Conservation (phyloP, 2,888 invertebrate genomes). For the Dimorphilus gyrociliatus region DNA sequence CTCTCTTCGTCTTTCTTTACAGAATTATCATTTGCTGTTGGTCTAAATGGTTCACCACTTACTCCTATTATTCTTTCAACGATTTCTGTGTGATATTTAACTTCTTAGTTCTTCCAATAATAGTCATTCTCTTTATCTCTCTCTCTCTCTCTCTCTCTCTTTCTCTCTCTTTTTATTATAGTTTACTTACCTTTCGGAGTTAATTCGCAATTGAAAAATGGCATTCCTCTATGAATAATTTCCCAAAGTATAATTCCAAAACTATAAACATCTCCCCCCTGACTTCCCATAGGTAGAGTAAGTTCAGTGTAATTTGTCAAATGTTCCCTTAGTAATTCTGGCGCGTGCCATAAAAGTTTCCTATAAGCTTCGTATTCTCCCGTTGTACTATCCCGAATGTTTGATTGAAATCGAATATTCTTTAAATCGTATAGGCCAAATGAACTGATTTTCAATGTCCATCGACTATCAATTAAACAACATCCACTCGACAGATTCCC, state of each 20-base stretch:
- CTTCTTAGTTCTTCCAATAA: neutral
- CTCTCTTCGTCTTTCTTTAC: slow-evolving; percentile 13
- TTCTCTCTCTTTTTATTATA: no score
- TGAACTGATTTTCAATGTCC: slow-evolving; percentile 65
- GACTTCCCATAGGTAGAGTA: slow-evolving; percentile 11
- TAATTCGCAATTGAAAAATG: slow-evolving; percentile 2
- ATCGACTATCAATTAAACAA: slow-evolving; percentile 66
- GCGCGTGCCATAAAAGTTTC: slow-evolving; percentile 23
- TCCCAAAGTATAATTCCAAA: slow-evolving; percentile 22
- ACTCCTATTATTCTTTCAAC: slow-evolving; percentile 16
- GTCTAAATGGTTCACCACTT: no score
- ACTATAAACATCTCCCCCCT: slow-evolving; percentile 24
- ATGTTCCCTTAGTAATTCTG: slow-evolving; percentile 18
- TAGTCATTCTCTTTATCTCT: neutral
- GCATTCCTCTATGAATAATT: slow-evolving; percentile 11
- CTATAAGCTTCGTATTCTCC: no score
- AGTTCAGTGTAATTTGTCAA: slow-evolving; percentile 7
- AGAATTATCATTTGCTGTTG: no score
- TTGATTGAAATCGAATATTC: neutral
- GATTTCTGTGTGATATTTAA: slow-evolving; percentile 13
- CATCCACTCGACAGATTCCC: slow-evolving; percentile 67
- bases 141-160: no score
- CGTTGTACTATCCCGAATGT: neutral
- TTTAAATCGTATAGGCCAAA: slow-evolving; percentile 53
- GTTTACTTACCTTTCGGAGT: no score